Evolutionary conservation across 2,888 invertebrate species (phyloP).

Genomic region (Ichneumoninae sp.): DNA sequence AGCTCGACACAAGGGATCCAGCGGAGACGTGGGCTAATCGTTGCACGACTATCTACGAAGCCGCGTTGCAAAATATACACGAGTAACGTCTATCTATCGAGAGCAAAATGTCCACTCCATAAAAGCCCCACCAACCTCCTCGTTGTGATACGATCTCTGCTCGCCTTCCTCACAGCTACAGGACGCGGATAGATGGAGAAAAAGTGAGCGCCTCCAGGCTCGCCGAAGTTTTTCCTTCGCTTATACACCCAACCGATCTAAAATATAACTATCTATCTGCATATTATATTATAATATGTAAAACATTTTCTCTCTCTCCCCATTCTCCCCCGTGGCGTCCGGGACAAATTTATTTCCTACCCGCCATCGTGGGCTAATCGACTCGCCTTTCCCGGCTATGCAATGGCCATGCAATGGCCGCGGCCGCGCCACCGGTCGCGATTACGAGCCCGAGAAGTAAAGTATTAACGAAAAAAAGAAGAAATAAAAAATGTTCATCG

Average conservation of each 20-base stretch:
- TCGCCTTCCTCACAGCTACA: constrained; percentile 5
- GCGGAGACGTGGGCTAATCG: constrained; percentile 49
- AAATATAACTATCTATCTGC: constrained; percentile 6
- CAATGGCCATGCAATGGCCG: neutral
- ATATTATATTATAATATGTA: constrained; percentile 21
- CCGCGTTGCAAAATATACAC: constrained; percentile 58
- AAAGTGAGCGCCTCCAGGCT: neutral
- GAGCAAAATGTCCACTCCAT: constrained; percentile 46
- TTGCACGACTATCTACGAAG: constrained; percentile 58
- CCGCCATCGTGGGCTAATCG: neutral
- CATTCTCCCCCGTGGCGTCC: neutral
- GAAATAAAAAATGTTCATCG: neutral
- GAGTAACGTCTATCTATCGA: constrained; percentile 57
- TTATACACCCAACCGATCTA: neutral
- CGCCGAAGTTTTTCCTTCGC: neutral
- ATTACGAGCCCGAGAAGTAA: neutral
- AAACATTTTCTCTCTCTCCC: neutral
- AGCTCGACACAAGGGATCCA: constrained; percentile 35
- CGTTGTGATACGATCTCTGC: constrained; percentile 48
- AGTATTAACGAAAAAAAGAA: neutral
- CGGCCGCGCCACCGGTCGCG: neutral
- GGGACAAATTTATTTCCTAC: neutral
- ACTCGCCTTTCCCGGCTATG: neutral
- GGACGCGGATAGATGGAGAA: neutral
- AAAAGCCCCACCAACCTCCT: constrained; percentile 19